Base-by-base conservation (phyloP, 1,140 invertebrate genomes). In the Drosophila virilis region DNA sequence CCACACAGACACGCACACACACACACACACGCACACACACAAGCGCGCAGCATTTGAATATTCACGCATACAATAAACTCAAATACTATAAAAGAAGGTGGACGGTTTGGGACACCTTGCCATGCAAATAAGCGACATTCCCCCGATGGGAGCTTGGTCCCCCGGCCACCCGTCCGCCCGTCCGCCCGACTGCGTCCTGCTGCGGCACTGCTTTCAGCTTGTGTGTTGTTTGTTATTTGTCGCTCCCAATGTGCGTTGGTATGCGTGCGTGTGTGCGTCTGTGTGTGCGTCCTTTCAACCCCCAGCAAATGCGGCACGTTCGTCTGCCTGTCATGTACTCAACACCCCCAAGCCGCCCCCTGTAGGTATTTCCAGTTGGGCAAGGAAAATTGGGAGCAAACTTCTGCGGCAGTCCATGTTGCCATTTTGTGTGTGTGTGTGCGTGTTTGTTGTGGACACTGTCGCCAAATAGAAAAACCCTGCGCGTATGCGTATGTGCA, bases 31-130 rank as follows among this genome's bases (percentile, higher is more conserved):
- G 45, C 28, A 32, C 38, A 62, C 17, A 59, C 37, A 51, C 48
- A 52, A 50, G 37, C 42, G 77, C 74, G 64, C 74, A 82, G 72
- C 68, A 80, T 86, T 86, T 83, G 79, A 86, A 86, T 86, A 86
- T 86, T 77, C 83, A 88, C 83, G 83, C 83, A 86, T 83, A 86
- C 83, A 81, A 86, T 86, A 88, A 88, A 89, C 83, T 88, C 66
- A 57, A 68, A 74, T 74, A 77, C 75, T 77, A 73, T 72, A 51
- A 73, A 78, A 77, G 64, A 57, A 51, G 43, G n/a, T 57, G 54
- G 54, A 55, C 52, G 46, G 37, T n/a, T 10, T 38, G 38, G 43
- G 43, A n/a, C 46, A 62, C 66, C 72, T 74, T 75, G 32, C 65
- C 76, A 75, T 61, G 72, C 84, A 88, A 88, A 88, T 89, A 85